These are phyloP conservation scores for Leucophora obtusa DNA, from an alignment of 2,888 invertebrate species.

Conservation along the genomic window DNA sequence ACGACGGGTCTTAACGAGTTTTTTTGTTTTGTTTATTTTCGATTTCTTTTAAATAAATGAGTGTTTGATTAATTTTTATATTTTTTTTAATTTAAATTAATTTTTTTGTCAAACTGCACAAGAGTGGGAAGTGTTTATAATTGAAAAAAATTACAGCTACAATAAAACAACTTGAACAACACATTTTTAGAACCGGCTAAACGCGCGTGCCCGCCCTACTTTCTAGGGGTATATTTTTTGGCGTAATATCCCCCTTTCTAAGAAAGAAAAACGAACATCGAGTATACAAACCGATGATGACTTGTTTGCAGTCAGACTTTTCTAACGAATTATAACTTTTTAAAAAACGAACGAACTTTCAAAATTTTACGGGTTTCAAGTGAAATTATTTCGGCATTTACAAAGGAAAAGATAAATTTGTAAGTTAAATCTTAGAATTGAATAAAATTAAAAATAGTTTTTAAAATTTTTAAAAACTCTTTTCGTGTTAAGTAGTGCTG, in stretches of 20 bases:
- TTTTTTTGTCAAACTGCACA: slow-evolving; percentile 23
- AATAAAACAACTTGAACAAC: slow-evolving; percentile 18
- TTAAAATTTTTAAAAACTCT: too few species aligned
- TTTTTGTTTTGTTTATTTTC: slow-evolving; percentile 22
- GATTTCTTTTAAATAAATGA: slow-evolving; percentile 31
- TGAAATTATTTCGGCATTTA: neutral
- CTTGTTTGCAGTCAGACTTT: neutral
- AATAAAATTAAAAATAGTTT: too few species aligned
- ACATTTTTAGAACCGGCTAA: slow-evolving; percentile 27
- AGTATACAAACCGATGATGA: neutral
- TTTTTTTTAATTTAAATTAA: slow-evolving; percentile 19
- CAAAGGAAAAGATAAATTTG: neutral
- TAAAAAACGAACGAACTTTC: neutral
- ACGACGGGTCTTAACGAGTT: slow-evolving; percentile 46
- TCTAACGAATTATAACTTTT: neutral
- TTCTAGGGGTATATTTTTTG: neutral
- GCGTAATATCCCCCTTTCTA: neutral
- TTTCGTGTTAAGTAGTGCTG: too few species aligned
- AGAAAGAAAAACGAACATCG: slow-evolving; percentile 15
- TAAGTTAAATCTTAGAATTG: neutral
- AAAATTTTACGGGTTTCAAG: neutral
- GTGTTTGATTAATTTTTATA: slow-evolving; percentile 31
- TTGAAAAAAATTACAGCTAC: slow-evolving; percentile 26
- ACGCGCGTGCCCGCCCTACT: neutral
- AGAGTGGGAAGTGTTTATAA: slow-evolving; percentile 40